Conservation (phyloP, 1,140 invertebrate species). For the Melitaea cinxia region DNA sequence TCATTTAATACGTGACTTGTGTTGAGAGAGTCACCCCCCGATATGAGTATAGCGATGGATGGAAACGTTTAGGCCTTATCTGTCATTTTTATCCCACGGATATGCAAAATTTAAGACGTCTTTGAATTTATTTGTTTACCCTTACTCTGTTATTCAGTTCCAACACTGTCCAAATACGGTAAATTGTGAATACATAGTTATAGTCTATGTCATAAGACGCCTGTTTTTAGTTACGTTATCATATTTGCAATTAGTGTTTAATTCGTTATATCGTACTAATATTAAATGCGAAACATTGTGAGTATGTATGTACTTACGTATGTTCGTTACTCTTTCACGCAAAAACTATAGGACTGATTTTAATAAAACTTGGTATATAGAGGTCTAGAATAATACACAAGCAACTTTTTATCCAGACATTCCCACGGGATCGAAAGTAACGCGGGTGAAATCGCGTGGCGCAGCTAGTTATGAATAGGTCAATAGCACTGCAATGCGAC, state of each 20-base stretch:
- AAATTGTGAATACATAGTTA: not conserved
- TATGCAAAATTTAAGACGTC: conserved; percentile 15
- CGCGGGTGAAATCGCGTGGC: too few species aligned
- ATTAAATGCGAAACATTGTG: too few species aligned
- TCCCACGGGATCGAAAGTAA: too few species aligned
- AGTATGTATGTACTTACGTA: too few species aligned
- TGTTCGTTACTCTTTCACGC: too few species aligned
- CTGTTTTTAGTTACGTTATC: not conserved
- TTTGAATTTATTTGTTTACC: not conserved
- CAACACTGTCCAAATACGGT: not conserved
- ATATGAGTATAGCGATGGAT: conserved; percentile 69
- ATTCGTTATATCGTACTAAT: too few species aligned
- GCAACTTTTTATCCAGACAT: too few species aligned
- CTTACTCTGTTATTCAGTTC: not conserved
- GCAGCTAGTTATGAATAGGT: not conserved
- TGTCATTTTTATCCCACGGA: conserved; percentile 25
- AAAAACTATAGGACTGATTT: too few species aligned
- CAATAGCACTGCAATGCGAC: conserved; percentile 10
- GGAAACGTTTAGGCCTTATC: conserved; percentile 34
- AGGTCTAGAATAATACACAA: too few species aligned
- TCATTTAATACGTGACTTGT: conserved; percentile 81
- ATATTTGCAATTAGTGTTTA: conserved; percentile 2
- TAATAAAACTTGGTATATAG: too few species aligned
- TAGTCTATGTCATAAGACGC: not conserved
- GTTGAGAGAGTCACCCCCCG: conserved; percentile 64